Percentiles rank a stretch among this genome's conserved stretches.
Evolutionary conservation across 1,140 invertebrate species (phyloP).

Genomic region (Sycophila sp.): DNA sequence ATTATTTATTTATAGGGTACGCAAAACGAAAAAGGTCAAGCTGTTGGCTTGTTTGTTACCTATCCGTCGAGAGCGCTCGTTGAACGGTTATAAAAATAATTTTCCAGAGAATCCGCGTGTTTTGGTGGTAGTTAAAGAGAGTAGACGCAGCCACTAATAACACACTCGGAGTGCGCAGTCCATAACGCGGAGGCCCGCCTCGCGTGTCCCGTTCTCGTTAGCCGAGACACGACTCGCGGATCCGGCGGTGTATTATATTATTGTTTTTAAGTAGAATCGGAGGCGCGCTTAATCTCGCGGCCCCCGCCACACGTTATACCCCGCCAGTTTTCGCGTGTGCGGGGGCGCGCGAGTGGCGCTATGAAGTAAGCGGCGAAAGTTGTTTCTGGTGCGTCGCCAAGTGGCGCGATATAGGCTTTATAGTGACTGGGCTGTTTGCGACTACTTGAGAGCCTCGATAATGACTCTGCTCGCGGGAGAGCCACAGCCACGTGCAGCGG

Average conservation of each 20-base stretch:
- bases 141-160: too few species aligned
- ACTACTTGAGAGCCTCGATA: background rate
- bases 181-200: too few species aligned
- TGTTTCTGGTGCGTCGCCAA: conserved; percentile 37
- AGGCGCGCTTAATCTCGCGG: conserved; percentile 16
- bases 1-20: too few species aligned
- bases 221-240: background rate
- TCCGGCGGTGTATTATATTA: conserved; percentile 19
- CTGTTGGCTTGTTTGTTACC: too few species aligned
- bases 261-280: conserved; percentile 22
- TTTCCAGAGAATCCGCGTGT: too few species aligned
- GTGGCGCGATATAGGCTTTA: conserved; percentile 2
- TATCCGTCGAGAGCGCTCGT: too few species aligned
- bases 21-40: too few species aligned
- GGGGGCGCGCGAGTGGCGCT: background rate
- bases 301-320: background rate
- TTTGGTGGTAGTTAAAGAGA: too few species aligned
- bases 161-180: too few species aligned
- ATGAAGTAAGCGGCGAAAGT: conserved; percentile 15
- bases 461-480: conserved; percentile 4
- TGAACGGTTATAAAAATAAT: too few species aligned
- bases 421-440: background rate
- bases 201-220: background rate
- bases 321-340: background rate
- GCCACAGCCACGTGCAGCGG: background rate